phyloP scores from a whole-genome alignment of 2,113 vertebrate genomes.

The Passer montanus region DNA sequence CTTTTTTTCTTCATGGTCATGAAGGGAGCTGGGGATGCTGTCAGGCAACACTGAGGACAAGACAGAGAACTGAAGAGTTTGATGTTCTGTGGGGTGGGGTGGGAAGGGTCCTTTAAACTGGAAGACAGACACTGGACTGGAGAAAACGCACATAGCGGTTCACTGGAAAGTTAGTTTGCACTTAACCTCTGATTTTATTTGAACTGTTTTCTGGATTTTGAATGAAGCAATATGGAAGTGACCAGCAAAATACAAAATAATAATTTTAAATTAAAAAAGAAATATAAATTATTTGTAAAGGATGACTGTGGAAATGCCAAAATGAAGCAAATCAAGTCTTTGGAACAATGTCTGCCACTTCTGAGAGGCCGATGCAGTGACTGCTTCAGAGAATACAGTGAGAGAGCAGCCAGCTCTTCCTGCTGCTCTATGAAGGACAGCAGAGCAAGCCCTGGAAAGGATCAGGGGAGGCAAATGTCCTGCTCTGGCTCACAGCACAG shows the following conservation, averaged over 20 bases:
- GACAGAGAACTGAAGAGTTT: slow-evolving; percentile 38
- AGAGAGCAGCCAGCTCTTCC: slow-evolving; percentile 27
- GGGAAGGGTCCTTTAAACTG: slow-evolving; percentile 60
- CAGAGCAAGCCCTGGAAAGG: slow-evolving; percentile 21
- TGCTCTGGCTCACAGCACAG: neutral
- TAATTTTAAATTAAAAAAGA: slow-evolving; percentile 69
- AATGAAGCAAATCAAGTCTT: slow-evolving; percentile 71
- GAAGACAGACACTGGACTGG: slow-evolving; percentile 73
- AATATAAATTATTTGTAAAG: slow-evolving; percentile 50
- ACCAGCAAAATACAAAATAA: slow-evolving; percentile 78
- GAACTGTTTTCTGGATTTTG: slow-evolving; percentile 81
- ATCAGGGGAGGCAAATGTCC: neutral
- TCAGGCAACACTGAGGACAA: slow-evolving; percentile 36
- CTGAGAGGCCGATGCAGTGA: slow-evolving; percentile 24
- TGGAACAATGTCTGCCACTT: slow-evolving; percentile 50
- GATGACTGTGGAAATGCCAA: slow-evolving; percentile 77
- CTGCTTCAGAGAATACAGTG: slow-evolving; percentile 42
- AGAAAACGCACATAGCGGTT: slow-evolving; percentile 64
- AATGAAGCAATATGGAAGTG: slow-evolving; percentile 86
- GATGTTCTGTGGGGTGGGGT: slow-evolving; percentile 18
- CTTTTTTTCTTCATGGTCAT: slow-evolving; percentile 8
- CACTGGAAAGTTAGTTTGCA: slow-evolving; percentile 82
- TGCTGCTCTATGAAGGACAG: slow-evolving; percentile 18
- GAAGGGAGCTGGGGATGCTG: slow-evolving; percentile 46
- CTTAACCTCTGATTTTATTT: slow-evolving; percentile 75